Conservation (phyloP, 2,888 invertebrate species). For the Folsomia candida region DNA sequence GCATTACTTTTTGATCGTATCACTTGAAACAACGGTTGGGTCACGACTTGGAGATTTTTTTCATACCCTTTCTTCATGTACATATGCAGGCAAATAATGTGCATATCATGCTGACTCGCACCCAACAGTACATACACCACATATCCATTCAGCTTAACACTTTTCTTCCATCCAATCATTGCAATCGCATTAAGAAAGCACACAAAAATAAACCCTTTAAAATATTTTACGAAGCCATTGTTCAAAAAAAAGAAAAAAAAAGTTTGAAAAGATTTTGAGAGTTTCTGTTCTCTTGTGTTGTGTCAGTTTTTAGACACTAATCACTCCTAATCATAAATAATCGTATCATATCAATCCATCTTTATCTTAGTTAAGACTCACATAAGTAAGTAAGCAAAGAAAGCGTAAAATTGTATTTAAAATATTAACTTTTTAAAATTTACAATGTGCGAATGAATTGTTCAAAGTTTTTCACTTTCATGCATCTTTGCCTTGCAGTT, state of each 20-base stretch:
- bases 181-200: neutral
- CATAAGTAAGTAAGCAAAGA: neutral
- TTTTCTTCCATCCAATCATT: no score
- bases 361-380: neutral
- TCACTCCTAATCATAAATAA: neutral
- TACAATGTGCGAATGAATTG: constrained; percentile 1
- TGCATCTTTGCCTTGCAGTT: neutral
- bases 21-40: neutral
- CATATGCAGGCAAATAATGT: no score
- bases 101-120: neutral
- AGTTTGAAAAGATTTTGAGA: neutral
- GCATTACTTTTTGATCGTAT: no score
- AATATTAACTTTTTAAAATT: neutral
- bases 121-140: neutral
- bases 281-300: neutral
- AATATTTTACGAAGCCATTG: neutral
- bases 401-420: constrained; percentile 12
- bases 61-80: neutral
- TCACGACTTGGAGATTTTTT: constrained; percentile 1
- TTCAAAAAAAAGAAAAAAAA: neutral
- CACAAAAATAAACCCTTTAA: neutral
- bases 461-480: constrained; percentile 12
- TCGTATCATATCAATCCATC: constrained; percentile 2
- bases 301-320: neutral
- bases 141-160: neutral